Conservation (phyloP, 2,888 invertebrate genomes). For the Nomada ruficornis region DNA sequence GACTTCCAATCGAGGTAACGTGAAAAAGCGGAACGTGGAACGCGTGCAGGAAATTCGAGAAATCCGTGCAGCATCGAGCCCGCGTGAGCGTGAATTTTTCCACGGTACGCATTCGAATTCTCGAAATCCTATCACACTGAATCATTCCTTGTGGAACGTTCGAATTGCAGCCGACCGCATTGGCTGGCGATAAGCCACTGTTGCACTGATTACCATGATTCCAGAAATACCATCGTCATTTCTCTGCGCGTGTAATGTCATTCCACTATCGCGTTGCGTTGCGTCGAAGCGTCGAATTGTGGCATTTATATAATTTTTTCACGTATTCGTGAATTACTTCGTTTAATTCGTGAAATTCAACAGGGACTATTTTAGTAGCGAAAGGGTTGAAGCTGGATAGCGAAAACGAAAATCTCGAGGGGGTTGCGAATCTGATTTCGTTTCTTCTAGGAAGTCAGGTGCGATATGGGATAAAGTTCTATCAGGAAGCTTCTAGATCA, state of each 20-base stretch:
- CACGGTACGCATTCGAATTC: slow-evolving; percentile 42
- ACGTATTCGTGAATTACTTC: no score
- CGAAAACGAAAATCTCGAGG: no score
- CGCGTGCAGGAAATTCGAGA: slow-evolving; percentile 40
- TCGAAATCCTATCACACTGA: slow-evolving; percentile 58
- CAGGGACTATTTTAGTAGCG: no score
- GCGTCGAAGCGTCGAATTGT: neutral
- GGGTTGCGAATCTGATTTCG: no score
- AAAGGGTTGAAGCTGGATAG: no score
- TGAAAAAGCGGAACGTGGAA: neutral
- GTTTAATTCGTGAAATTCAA: no score
- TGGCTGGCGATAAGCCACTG: slow-evolving; percentile 63
- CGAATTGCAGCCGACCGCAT: slow-evolving; percentile 61
- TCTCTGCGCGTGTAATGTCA: slow-evolving; percentile 46
- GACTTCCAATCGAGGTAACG: neutral
- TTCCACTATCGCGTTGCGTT: slow-evolving; percentile 26
- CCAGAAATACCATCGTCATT: slow-evolving; percentile 64
- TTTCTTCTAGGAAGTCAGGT: no score
- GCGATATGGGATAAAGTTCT: slow-evolving; percentile 7
- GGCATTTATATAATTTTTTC: no score
- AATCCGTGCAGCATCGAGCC: slow-evolving; percentile 39
- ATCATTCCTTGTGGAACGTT: slow-evolving; percentile 50
- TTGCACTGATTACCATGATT: slow-evolving; percentile 68
- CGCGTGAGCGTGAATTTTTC: slow-evolving; percentile 37
- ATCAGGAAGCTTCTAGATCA: slow-evolving; percentile 50